Percentiles rank a stretch among this genome's conserved stretches.
These are phyloP conservation scores for Elephantulus edwardii DNA, from an alignment of 2,113 vertebrate genomes.

Conservation along the genomic window DNA sequence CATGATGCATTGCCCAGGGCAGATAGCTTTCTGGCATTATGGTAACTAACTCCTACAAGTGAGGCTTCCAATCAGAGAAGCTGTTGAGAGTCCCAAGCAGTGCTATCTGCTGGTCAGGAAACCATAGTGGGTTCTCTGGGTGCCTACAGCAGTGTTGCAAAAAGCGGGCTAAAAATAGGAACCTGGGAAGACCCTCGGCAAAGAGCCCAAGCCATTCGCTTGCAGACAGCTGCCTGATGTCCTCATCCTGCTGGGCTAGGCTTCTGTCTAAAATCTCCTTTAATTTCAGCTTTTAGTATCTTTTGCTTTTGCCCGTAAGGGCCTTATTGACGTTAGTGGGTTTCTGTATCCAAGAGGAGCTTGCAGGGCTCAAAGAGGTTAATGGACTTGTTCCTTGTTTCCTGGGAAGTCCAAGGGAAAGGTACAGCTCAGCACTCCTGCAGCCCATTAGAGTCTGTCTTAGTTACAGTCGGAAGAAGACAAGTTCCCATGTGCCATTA, in stretches of 20 bases:
- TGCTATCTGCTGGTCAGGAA: not conserved
- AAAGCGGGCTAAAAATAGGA: not conserved
- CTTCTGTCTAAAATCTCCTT: not conserved
- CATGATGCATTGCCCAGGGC: not conserved
- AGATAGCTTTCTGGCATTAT: not conserved
- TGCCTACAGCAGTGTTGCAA: not conserved
- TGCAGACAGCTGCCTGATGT: not conserved
- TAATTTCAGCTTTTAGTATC: conserved; percentile 8
- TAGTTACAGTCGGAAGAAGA: not conserved
- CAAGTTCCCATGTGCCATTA: conserved; percentile 19
- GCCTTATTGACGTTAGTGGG: not conserved
- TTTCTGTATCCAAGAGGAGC: conserved; percentile 29
- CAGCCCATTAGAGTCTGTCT: conserved; percentile 4
- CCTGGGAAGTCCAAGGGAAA: conserved; percentile 11
- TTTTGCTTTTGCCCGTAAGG: not conserved
- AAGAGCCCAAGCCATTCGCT: not conserved
- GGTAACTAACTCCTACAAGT: not conserved
- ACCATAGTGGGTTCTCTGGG: not conserved
- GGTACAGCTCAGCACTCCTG: conserved; percentile 21
- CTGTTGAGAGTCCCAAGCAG: not conserved
- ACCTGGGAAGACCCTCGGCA: not conserved
- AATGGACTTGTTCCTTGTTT: conserved; percentile 43
- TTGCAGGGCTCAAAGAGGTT: conserved; percentile 19
- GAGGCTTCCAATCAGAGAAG: not conserved
- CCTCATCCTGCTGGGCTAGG: not conserved